Percentiles rank a stretch among this genome's conserved stretches.
Conservation (phyloP, 2,797 vertebrate species). For the Thamnophis elegans region DNA sequence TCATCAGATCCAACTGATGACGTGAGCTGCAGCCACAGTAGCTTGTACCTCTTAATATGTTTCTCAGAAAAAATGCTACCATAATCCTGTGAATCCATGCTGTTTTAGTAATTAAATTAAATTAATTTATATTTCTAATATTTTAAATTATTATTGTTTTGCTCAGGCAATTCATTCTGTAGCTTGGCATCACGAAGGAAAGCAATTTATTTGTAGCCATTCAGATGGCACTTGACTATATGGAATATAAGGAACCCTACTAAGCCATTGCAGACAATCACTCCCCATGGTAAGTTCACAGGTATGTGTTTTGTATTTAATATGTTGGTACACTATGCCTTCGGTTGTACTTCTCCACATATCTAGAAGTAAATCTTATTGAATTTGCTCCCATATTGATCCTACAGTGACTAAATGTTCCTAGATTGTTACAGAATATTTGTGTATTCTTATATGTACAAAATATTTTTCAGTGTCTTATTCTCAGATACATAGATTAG, state of each 20-base stretch:
- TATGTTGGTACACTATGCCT: background rate
- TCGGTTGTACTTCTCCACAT: background rate
- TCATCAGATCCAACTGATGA: background rate
- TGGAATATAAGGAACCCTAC: constrained; percentile 93
- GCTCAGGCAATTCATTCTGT: constrained; percentile 93
- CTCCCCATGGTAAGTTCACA: constrained; percentile 88
- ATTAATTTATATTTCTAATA: accelerated
- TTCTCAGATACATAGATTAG: background rate
- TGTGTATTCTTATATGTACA: background rate
- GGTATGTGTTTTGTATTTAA: background rate
- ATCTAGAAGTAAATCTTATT: background rate
- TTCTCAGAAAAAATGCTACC: background rate
- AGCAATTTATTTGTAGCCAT: constrained; percentile 98
- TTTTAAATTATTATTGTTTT: constrained; percentile 37
- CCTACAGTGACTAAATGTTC: background rate
- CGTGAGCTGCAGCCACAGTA: background rate
- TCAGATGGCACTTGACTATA: constrained; percentile 97
- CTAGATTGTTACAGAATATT: background rate
- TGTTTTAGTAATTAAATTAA: background rate
- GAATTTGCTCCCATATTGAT: background rate
- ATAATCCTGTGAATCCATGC: background rate
- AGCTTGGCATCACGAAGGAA: constrained; percentile 98
- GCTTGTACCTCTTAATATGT: background rate
- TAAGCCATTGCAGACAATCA: constrained; percentile 95
- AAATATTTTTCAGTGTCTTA: background rate